Evolutionary conservation across 2,888 invertebrate genomes (phyloP).

Genomic region (Perithous albicinctus): DNA sequence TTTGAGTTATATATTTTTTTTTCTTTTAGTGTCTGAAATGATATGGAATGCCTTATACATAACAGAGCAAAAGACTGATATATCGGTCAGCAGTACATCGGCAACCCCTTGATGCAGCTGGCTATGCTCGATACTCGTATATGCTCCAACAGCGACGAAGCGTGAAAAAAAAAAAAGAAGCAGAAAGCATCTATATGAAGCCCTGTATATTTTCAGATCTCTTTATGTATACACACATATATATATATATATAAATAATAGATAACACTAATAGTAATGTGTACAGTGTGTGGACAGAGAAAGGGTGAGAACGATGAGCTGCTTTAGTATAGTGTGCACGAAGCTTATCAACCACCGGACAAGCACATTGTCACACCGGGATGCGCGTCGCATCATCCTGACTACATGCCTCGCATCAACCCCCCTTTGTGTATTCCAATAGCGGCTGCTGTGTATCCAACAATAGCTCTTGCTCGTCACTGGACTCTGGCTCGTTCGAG

Average conservation of each 20-base stretch:
- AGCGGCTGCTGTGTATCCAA: constrained; percentile 41
- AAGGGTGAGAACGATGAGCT: constrained; percentile 30
- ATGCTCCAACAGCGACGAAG: constrained; percentile 1
- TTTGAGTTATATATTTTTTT: too few species aligned
- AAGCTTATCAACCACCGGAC: constrained; percentile 60
- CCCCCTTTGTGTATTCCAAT: constrained; percentile 39
- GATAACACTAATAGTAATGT: neutral
- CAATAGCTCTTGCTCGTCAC: constrained; percentile 54
- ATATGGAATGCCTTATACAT: too few species aligned
- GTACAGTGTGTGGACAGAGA: neutral
- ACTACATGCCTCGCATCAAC: constrained; percentile 9
- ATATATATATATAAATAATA: neutral
- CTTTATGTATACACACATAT: neutral
- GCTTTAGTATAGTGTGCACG: neutral
- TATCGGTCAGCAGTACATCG: constrained; percentile 58
- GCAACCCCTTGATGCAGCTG: constrained; percentile 19
- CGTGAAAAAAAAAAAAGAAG: constrained; percentile 51
- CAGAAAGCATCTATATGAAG: constrained; percentile 20
- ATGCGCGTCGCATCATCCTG: constrained; percentile 31
- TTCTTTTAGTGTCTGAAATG: too few species aligned
- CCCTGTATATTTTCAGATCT: neutral
- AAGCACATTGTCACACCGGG: constrained; percentile 48
- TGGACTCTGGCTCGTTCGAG: constrained; percentile 20
- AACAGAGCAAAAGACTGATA: constrained; percentile 30
- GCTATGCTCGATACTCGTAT: constrained; percentile 1